A percentile compares a stretch with the other conserved stretches of the same genome.
These are phyloP conservation scores for Halictus quadricinctus DNA, from an alignment of 2,888 invertebrate species.

Conservation along the genomic window DNA sequence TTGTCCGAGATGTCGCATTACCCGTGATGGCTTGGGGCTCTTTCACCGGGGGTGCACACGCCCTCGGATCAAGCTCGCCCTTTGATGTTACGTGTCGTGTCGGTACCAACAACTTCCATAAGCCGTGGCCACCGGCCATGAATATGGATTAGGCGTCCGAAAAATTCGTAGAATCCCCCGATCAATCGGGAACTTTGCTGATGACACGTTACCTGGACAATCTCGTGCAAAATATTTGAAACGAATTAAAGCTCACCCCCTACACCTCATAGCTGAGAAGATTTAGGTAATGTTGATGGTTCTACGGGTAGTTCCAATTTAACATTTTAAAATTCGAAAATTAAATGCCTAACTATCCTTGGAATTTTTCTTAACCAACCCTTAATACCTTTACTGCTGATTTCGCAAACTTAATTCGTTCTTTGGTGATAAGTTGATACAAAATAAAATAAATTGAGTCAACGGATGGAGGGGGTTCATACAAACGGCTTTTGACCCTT, in stretches of 20 bases:
- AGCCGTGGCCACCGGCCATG: neutral
- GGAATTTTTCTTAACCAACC: too few relatives aligned
- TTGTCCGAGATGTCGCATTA: conserved; percentile 27
- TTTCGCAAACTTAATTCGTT: too few relatives aligned
- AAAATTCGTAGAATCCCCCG: neutral
- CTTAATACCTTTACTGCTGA: too few relatives aligned
- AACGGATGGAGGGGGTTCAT: too few relatives aligned
- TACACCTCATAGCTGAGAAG: too few relatives aligned
- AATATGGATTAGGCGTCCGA: conserved; percentile 1
- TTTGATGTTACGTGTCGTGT: neutral
- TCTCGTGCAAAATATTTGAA: neutral
- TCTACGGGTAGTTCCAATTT: neutral
- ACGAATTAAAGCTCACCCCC: neutral
- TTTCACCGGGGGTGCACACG: neutral
- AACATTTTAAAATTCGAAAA: too few relatives aligned
- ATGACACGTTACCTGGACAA: neutral
- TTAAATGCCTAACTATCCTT: too few relatives aligned
- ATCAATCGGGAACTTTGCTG: neutral
- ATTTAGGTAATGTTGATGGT: neutral
- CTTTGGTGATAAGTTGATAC: too few relatives aligned
- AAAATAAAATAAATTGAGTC: too few relatives aligned
- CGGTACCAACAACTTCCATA: neutral
- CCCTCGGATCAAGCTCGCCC: conserved; percentile 22
- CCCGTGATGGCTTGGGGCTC: conserved; percentile 4
- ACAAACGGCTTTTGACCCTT: too few relatives aligned